Evolutionary conservation across 2,113 vertebrate genomes (phyloP).

Genomic region (Scopus umbretta): DNA sequence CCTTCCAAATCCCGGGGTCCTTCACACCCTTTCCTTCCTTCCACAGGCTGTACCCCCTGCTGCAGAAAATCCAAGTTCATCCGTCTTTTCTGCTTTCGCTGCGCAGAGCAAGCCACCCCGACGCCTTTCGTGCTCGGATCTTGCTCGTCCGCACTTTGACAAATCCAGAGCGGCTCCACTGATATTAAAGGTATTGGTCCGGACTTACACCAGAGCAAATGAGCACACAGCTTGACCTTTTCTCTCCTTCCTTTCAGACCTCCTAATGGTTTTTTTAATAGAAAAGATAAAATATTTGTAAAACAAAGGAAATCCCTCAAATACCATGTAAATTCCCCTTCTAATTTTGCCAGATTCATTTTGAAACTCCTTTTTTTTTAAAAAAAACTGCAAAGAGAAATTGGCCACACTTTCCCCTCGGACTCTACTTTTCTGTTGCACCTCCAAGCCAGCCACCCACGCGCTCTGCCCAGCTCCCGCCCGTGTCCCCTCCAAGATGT

Average conservation of each 20-base stretch:
- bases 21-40: too few species aligned
- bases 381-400: not conserved
- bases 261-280: conserved; percentile 46
- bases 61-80: too few species aligned
- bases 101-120: rapidly evolving
- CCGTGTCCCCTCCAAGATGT: rapidly evolving
- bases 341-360: conserved; percentile 41
- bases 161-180: not conserved
- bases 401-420: rapidly evolving
- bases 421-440: not conserved
- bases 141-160: not conserved
- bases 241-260: conserved; percentile 1
- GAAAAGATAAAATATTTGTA: conserved; percentile 54
- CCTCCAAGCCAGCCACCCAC: not conserved
- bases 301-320: conserved; percentile 61
- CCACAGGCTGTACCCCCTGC: rapidly evolving
- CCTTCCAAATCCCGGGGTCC: rapidly evolving
- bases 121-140: rapidly evolving
- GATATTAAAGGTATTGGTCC: conserved; percentile 47
- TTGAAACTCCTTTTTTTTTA: not conserved
- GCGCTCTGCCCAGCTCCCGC: not conserved
- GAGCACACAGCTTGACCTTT: conserved; percentile 50
- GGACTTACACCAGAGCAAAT: conserved; percentile 54
- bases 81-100: rapidly evolving
- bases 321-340: conserved; percentile 56